phyloP scores from a whole-genome alignment of 2,888 invertebrate species.

The Microplitis deprimator region DNA sequence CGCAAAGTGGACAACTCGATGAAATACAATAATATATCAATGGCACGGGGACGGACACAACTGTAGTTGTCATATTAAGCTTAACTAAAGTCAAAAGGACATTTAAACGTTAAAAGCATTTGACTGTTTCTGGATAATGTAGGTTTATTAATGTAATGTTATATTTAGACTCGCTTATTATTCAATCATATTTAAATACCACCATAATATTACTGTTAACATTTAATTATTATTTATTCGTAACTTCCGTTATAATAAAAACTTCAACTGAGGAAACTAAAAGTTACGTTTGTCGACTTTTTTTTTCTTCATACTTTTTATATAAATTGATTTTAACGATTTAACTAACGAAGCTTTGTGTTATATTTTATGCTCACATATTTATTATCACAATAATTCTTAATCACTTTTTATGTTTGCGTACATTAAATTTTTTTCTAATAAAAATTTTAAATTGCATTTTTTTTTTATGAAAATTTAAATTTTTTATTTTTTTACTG shows the following conservation, averaged over 20 bases:
- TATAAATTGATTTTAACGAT: neutral
- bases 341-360: neutral
- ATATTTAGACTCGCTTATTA: constrained; percentile 20
- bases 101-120: constrained; percentile 67
- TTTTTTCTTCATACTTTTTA: neutral
- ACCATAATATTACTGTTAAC: neutral
- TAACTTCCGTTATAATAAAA: neutral
- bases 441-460: too few species aligned
- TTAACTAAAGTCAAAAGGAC: constrained; percentile 42
- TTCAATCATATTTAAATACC: neutral
- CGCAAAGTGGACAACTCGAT: neutral
- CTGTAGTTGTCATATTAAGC: constrained; percentile 1
- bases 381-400: neutral
- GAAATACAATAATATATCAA: constrained; percentile 6
- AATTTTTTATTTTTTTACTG: too few species aligned
- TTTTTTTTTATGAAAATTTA: too few species aligned
- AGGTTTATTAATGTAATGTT: constrained; percentile 65
- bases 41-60: neutral
- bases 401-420: neutral
- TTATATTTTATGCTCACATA: neutral
- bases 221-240: neutral
- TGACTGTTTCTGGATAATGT: constrained; percentile 66
- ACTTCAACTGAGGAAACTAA: too few species aligned
- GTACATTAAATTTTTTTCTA: too few species aligned
- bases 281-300: neutral